Evolutionary conservation across 1,140 invertebrate genomes (phyloP), one percentile per base, ranked within the genome.

Genomic region (Anthonomus grandis): DNA sequence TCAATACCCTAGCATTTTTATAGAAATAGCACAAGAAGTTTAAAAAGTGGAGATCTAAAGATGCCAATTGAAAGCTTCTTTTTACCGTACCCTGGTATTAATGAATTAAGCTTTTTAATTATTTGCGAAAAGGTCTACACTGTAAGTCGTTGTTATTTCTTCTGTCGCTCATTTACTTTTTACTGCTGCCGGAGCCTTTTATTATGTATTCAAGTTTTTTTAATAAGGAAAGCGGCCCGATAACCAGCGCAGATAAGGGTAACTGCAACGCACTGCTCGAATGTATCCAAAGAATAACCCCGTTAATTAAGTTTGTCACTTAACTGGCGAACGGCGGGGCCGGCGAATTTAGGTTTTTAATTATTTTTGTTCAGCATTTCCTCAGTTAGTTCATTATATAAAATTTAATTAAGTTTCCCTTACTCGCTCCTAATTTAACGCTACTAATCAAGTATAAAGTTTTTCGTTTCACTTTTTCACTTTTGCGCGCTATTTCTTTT

Each of bases 321-420:
- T 72, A 66, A 66, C 64, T 64, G 68, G 72, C 66, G 60, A 67
- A 47, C 67, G 53, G 64, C 60, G 65, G 60, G 67, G 64, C n/a
- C n/a, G n/a, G 66, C 65, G 64, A 73, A 72, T 74, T 72, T 74
- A 69, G 72, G 70, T 74, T 74, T 74, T 74, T 74, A 74, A 74
- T 74, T 74, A 74, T 74, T 74, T 72, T 72, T 74, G 70, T 72
- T 72, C 70, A 71, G 70, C 70, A 72, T 74, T 74, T 74, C 70
- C 70, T 70, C 72, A 70, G 65, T 72, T 71, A 72, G 70, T 73
- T 72, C 72, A 74, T 74, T 74, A 74, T 73, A 73, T 74, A 69
- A 73, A 72, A 74, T 73, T 74, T 74, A 74, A 74, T 74, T 74
- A 74, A 74, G 72, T 72, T 71, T 71, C 64, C n/a, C n/a, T n/a